A percentile compares a stretch with the other conserved stretches of the same genome.
Conservation (phyloP, 2,113 vertebrate species). For the Connochaetes taurinus region DNA sequence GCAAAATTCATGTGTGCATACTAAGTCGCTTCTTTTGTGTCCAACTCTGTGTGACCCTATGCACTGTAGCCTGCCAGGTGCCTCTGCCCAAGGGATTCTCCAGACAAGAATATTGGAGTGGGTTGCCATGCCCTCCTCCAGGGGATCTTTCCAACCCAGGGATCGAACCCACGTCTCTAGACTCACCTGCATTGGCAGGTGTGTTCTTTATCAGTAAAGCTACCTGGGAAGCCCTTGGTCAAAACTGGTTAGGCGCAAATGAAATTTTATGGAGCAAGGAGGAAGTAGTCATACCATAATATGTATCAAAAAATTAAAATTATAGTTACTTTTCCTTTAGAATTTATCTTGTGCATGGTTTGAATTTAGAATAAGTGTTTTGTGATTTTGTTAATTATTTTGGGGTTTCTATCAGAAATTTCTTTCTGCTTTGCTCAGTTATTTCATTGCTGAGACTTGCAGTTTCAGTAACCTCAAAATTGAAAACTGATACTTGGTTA, state of each 20-base stretch:
- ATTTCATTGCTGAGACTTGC: background rate
- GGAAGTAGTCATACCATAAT: background rate
- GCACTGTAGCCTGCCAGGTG: background rate
- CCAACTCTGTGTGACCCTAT: background rate
- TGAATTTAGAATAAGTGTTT: background rate
- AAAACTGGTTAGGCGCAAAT: background rate
- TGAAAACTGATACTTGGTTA: background rate
- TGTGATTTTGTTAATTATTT: background rate
- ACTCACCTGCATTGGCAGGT: background rate
- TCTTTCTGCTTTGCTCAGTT: background rate
- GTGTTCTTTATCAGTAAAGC: background rate
- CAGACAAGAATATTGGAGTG: background rate
- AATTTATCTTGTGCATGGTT: background rate
- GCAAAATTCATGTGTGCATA: background rate
- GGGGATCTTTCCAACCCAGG: background rate
- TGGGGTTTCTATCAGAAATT: background rate
- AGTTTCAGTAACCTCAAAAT: background rate
- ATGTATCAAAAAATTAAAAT: background rate
- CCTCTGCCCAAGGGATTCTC: background rate
- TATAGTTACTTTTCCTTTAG: background rate
- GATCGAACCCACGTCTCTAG: background rate
- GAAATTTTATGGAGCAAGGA: background rate
- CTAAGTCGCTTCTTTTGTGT: rapidly evolving
- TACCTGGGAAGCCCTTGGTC: background rate
- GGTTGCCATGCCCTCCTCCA: background rate